Evolutionary conservation across 2,888 invertebrate genomes (phyloP).

Genomic region (Rhagium mordax): DNA sequence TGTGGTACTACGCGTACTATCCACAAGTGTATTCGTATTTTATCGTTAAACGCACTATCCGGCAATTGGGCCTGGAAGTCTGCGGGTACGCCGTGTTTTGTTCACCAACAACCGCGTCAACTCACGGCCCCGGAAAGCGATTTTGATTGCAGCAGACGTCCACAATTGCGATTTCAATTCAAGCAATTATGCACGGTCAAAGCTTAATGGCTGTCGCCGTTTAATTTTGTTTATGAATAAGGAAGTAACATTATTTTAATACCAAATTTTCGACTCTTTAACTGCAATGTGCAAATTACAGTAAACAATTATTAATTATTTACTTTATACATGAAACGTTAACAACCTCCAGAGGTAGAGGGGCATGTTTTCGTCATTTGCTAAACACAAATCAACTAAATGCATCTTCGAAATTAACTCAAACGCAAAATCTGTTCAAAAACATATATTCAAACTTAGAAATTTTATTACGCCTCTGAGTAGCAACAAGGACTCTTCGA

Average conservation of each 20-base stretch:
- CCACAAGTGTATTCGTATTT: slow-evolving; percentile 29
- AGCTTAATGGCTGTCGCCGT: not conserved
- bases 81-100: slow-evolving; percentile 42
- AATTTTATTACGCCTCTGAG: too few species aligned
- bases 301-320: too few species aligned
- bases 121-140: slow-evolving; percentile 54
- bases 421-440: too few species aligned
- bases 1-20: not conserved
- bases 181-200: slow-evolving; percentile 13
- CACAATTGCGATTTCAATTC: slow-evolving; percentile 33
- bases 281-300: not conserved
- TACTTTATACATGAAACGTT: too few species aligned
- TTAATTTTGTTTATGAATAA: not conserved
- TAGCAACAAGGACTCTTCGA: too few species aligned
- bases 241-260: not conserved
- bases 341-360: too few species aligned
- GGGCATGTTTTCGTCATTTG: too few species aligned
- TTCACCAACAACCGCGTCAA: slow-evolving; percentile 33
- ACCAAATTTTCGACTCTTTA: not conserved
- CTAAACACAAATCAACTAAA: too few species aligned
- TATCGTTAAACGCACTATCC: slow-evolving; percentile 37
- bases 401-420: too few species aligned
- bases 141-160: slow-evolving; percentile 51
- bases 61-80: slow-evolving; percentile 47
- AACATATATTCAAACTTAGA: too few species aligned